Percentiles rank a stretch among this genome's conserved stretches.
Conservation (phyloP, 2,113 vertebrate genomes). For the Cromileptes altivelis region DNA sequence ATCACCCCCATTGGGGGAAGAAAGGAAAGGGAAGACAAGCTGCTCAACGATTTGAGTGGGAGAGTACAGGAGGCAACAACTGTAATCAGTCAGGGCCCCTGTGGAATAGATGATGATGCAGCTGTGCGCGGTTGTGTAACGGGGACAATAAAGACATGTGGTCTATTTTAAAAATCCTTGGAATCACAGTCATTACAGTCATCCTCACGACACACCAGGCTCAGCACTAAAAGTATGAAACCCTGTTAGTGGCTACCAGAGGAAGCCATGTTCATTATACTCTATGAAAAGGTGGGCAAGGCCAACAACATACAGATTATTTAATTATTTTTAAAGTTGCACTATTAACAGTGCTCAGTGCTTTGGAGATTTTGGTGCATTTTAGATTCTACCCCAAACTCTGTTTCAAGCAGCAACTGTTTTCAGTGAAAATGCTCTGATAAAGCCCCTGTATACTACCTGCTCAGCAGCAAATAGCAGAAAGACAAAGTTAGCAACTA, state of each 20-base stretch:
- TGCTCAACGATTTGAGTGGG: conserved; percentile 33
- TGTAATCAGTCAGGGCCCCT: conserved; percentile 45
- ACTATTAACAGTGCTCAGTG: not conserved
- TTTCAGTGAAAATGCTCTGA: too few relatives aligned
- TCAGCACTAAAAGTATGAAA: not conserved
- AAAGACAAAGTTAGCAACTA: too few relatives aligned
- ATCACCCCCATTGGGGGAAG: conserved; percentile 23
- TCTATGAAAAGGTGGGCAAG: too few relatives aligned
- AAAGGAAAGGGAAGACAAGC: conserved; percentile 38
- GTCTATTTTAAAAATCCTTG: conserved; percentile 45
- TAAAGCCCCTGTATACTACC: too few relatives aligned
- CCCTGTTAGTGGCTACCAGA: not conserved
- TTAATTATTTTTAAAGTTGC: not conserved
- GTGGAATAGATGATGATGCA: conserved; percentile 37
- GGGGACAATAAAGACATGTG: conserved; percentile 30
- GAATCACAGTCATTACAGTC: conserved; percentile 42
- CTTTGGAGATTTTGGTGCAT: too few relatives aligned
- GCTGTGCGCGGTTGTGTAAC: conserved; percentile 38
- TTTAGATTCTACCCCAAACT: too few relatives aligned
- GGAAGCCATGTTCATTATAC: not conserved
- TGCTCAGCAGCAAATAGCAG: too few relatives aligned
- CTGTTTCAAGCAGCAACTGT: too few relatives aligned
- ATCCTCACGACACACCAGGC: not conserved
- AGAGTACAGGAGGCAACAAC: conserved; percentile 47
- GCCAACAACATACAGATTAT: not conserved